Evolutionary conservation across 2,113 vertebrate genomes (phyloP), one percentile per base, ranked within the genome.

Genomic region (Asarcornis scutulata): DNA sequence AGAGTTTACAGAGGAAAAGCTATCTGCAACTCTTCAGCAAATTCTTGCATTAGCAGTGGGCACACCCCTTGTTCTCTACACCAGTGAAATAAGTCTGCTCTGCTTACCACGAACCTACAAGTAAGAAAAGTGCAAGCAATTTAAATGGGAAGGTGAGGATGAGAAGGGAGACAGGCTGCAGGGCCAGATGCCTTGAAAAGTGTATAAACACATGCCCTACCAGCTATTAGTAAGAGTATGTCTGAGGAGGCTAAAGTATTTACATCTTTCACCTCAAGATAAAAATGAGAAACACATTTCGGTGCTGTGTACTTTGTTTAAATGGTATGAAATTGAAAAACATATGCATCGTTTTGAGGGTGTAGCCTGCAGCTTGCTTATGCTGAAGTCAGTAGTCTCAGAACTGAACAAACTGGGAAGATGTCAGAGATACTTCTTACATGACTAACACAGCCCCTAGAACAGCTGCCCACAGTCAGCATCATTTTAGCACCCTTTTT

Each of bases 361-460:
- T 62, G 55, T 26, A 81, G 48, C 32, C 69, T 87, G 20, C 56
- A 69, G 23, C 8, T 8, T 14, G 22, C 13, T 56, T 42, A 59
- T 3, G 3, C 27, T 46, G 46, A 62, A 67, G 58, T 46, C 78
- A 60, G 11, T 18, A 74, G 42, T 32, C 16, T 83, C 63, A 58
- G 53, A 60, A 46, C 3, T 73, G 20, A 48, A 34, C 44, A 62
- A 56, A 53, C 2, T 2, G 31, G 21, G 26, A 79, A 75, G 86
- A 75, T 50, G 3, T 6, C 31, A 27, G 71, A 67, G 32, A 11
- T 50, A 3, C 13, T 72, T 9, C 27, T 58, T 42, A 11, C 9
- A 29, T 32, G 29, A 32, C 29, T 11, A 72, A 27, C 25, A 18
- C 0, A 1, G 2, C 2, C 17, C 23, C 4, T 4, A 68, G 52